Percentiles rank a stretch among this genome's conserved stretches.
These are phyloP conservation scores for Orius laevigatus DNA, from an alignment of 1,140 invertebrate species.

Conservation along the genomic window DNA sequence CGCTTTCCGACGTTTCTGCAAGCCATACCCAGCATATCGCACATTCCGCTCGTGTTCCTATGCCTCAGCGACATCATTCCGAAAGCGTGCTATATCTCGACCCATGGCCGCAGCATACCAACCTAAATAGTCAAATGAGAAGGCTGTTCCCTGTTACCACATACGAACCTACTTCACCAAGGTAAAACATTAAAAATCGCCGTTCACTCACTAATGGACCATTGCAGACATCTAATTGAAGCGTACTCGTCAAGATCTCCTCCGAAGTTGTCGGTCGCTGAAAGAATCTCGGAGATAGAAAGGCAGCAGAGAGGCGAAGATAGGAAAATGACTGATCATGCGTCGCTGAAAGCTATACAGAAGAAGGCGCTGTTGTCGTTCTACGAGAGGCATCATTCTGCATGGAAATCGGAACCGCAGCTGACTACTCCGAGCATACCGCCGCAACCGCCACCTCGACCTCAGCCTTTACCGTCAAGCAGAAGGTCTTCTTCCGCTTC, in stretches of 20 bases:
- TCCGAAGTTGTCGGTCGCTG: conserved; percentile 47
- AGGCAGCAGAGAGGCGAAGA: conserved; percentile 24
- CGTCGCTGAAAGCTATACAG: conserved; percentile 68
- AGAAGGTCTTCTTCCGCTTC: conserved; percentile 49
- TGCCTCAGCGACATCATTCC: conserved; percentile 62
- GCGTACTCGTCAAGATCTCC: conserved; percentile 19
- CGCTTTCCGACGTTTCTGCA: conserved; percentile 33
- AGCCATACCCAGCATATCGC: conserved; percentile 43
- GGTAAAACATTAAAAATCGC: conserved; percentile 18
- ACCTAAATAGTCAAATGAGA: conserved; percentile 27
- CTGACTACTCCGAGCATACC: conserved; percentile 24
- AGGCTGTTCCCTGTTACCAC: conserved; percentile 40
- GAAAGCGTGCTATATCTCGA: conserved; percentile 57
- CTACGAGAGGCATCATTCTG: conserved; percentile 56
- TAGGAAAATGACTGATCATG: conserved; percentile 28
- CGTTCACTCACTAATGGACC: too few relatives aligned
- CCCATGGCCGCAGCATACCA: conserved; percentile 23
- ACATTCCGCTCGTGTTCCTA: conserved; percentile 60
- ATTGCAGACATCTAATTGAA: conserved; percentile 4
- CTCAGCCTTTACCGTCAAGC: conserved; percentile 34
- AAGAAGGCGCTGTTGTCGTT: conserved; percentile 73
- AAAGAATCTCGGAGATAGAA: conserved; percentile 58
- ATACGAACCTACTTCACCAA: conserved; percentile 27
- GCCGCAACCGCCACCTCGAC: conserved; percentile 28
- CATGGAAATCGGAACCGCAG: conserved; percentile 44